phyloP scores from a whole-genome alignment of 1,140 invertebrate genomes.

The Oryzaephilus surinamensis region DNA sequence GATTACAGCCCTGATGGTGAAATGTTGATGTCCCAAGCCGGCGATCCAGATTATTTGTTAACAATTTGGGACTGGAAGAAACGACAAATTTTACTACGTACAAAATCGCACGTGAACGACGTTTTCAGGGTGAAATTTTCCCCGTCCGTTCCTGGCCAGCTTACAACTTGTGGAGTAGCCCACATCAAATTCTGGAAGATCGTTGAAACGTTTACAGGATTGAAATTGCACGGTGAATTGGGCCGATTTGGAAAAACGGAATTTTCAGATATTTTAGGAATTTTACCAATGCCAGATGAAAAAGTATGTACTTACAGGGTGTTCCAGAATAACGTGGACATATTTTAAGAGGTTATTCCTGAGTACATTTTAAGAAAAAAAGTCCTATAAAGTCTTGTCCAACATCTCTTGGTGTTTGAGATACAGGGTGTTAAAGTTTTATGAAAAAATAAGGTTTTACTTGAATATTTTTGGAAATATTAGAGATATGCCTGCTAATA shows the following conservation, averaged over 20 bases:
- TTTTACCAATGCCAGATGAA: conserved; percentile 74
- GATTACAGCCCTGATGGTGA: conserved; percentile 59
- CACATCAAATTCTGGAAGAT: conserved; percentile 94
- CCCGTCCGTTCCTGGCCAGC: conserved; percentile 57
- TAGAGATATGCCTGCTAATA: too few species aligned
- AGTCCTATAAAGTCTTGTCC: too few species aligned
- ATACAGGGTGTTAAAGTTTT: too few species aligned
- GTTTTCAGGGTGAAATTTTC: conserved; percentile 74
- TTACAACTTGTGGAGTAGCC: conserved; percentile 62
- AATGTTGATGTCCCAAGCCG: conserved; percentile 70
- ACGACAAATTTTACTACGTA: conserved; percentile 59
- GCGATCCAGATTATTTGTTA: conserved; percentile 73
- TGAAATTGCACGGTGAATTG: conserved; percentile 76
- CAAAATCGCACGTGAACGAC: conserved; percentile 69
- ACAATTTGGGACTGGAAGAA: conserved; percentile 80
- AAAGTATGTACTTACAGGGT: too few species aligned
- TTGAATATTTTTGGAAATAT: too few species aligned
- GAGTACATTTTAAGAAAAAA: too few species aligned
- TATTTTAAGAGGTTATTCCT: too few species aligned
- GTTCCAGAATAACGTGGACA: too few species aligned
- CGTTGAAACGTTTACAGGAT: conserved; percentile 75
- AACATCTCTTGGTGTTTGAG: too few species aligned
- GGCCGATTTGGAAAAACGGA: conserved; percentile 85
- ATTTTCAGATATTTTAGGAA: conserved; percentile 75
- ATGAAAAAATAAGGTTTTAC: too few species aligned